Evolutionary conservation across 1,140 invertebrate species (phyloP), one percentile per base, ranked within the genome.

Genomic region (Pseudomyrmex gracilis): DNA sequence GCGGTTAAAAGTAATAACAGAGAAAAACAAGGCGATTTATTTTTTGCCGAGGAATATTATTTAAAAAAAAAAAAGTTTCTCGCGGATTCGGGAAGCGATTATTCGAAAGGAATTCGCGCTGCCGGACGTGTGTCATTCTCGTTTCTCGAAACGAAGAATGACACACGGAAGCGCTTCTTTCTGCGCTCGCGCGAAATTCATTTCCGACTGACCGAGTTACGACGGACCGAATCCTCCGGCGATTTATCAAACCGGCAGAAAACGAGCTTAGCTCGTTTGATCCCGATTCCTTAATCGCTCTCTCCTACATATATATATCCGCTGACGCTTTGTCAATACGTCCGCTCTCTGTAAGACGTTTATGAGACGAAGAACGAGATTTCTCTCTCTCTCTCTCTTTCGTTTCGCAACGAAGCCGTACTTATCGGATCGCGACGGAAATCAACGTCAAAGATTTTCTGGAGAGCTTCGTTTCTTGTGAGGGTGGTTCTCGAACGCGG

Each of bases 181-280:
- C 24, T 51, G n/a, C 15, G 9, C 17, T 45, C 5, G 10, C 58
- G 61, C 22, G 55, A 17, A 67, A 67, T 55, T 67, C 74, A 77
- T 77, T 66, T 77, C 74, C 74, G 61, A 66, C 24, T 77, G 74
- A 77, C 74, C 74, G 74, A 77, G 61, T 77, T 77, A 55, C 61
- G 61, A 55, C 24, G 61, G 55, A 1, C 15, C 4, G 74, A n/a
- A 45, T 34, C 5, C 5, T 34, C 13, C 45, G 24, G 49, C 60
- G 73, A 76, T 76, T 77, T 67, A 67, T 77, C 64, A 77, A 77
- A 45, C n/a, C 12, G 3, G 17, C 0, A 45, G 13, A 55, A 43
- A 77, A 57, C 17, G 34, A 57, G 9, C 13, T 22, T n/a, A 34
- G 66, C 55, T 17, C 15, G 10, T 24, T 74, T 20, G 20, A 17